Evolutionary conservation across 1,140 invertebrate genomes (phyloP).

Genomic region (Globodera ellingtonae): DNA sequence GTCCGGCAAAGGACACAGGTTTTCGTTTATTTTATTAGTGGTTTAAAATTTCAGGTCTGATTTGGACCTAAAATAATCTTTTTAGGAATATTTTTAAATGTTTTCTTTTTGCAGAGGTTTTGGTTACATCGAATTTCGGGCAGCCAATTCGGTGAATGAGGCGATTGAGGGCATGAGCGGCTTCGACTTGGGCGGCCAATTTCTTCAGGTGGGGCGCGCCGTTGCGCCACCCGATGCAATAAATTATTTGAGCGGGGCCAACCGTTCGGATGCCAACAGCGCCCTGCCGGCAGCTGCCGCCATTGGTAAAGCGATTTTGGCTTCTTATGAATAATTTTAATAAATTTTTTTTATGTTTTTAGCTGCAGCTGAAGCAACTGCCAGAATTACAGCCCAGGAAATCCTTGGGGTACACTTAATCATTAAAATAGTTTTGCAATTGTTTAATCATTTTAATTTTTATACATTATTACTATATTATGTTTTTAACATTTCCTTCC

Average conservation of each 20-base stretch:
- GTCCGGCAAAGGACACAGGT: conserved; percentile 67
- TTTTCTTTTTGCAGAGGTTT: conserved; percentile 74
- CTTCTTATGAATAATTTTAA: not conserved
- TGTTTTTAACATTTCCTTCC: not conserved
- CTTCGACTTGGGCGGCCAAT: conserved; percentile 96
- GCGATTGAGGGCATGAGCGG: conserved; percentile 98
- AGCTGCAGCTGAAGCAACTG: conserved; percentile 93
- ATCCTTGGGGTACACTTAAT: conserved; percentile 13
- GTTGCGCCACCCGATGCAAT: conserved; percentile 64
- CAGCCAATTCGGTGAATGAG: conserved; percentile 85
- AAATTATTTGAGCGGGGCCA: conserved; percentile 48
- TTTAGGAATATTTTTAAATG: not conserved
- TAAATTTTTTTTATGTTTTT: not conserved
- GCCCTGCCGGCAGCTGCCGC: conserved; percentile 62
- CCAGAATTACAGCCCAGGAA: conserved; percentile 86
- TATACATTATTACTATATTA: no score
- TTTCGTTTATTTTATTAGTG: not conserved
- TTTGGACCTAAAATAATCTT: no score
- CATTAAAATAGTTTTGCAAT: not conserved
- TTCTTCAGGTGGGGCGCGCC: conserved; percentile 80
- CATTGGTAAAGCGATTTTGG: conserved; percentile 68
- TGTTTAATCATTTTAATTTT: not conserved
- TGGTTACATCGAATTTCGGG: conserved; percentile 97
- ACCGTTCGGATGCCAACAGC: conserved; percentile 30
- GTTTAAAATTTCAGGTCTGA: not conserved